These are phyloP conservation scores for Bufo bufo DNA, from an alignment of 2,113 vertebrate genomes.

Conservation along the genomic window DNA sequence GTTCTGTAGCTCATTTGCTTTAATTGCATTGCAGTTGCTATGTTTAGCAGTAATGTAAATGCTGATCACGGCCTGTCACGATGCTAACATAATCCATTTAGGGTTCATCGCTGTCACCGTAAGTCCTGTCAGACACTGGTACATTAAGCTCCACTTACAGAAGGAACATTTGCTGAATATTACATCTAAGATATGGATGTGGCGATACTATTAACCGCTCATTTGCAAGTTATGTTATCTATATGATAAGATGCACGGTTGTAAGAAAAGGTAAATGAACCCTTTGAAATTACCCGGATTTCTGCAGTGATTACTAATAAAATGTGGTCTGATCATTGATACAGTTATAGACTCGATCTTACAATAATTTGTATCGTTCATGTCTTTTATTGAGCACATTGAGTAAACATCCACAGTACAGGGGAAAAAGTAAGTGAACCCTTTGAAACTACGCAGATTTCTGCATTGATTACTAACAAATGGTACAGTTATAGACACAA, in stretches of 20 bases:
- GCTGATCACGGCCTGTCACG: background rate
- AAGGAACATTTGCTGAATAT: background rate
- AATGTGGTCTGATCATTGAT: too few relatives aligned
- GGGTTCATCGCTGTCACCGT: background rate
- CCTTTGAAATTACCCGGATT: too few relatives aligned
- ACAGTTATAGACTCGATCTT: too few relatives aligned
- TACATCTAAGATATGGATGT: background rate
- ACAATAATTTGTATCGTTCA: too few relatives aligned
- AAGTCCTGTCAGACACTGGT: background rate
- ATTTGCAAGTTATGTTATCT: background rate
- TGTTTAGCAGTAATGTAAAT: background rate
- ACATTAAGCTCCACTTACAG: conserved; percentile 12
- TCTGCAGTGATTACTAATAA: too few relatives aligned
- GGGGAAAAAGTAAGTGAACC: too few relatives aligned
- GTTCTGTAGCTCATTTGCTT: background rate
- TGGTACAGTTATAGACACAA: too few relatives aligned
- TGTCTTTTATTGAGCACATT: too few relatives aligned
- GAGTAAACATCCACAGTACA: too few relatives aligned
- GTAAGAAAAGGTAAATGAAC: background rate
- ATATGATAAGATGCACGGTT: background rate
- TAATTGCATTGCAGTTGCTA: background rate
- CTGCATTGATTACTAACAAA: too few relatives aligned
- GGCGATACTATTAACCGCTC: background rate
- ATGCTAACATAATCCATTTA: background rate
- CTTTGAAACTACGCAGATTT: too few relatives aligned